These are phyloP conservation scores for Volucella inanis DNA, from an alignment of 2,888 invertebrate genomes.

Conservation along the genomic window DNA sequence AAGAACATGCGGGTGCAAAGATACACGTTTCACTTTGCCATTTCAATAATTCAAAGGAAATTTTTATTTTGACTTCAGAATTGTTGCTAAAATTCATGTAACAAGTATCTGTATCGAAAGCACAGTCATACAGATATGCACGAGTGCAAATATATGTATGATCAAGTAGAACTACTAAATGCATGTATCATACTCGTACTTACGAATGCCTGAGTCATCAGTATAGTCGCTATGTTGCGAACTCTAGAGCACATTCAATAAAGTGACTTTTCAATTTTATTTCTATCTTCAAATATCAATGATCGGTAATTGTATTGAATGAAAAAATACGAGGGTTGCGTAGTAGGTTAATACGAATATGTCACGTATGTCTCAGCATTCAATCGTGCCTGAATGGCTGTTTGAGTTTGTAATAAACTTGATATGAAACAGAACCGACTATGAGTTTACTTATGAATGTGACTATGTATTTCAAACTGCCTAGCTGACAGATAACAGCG, in stretches of 20 bases:
- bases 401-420: constrained; percentile 8
- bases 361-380: constrained; percentile 38
- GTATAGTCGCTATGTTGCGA: neutral
- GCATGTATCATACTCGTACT: too few relatives aligned
- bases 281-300: constrained; percentile 10
- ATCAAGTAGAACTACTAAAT: too few relatives aligned
- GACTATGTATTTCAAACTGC: neutral
- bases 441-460: neutral
- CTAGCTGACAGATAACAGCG: constrained; percentile 8
- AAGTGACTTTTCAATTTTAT: neutral
- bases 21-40: too few relatives aligned
- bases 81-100: too few relatives aligned
- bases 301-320: constrained; percentile 3
- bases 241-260: neutral
- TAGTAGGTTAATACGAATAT: constrained; percentile 24
- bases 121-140: too few relatives aligned
- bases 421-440: constrained; percentile 6
- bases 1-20: too few relatives aligned
- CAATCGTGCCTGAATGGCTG: constrained; percentile 19
- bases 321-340: neutral
- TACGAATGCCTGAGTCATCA: neutral
- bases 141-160: too few relatives aligned
- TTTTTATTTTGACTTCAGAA: too few relatives aligned
- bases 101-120: too few relatives aligned
- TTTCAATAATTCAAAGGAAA: too few relatives aligned